Conservation (phyloP, 2,113 vertebrate species). For the Hippocampus zosterae region DNA sequence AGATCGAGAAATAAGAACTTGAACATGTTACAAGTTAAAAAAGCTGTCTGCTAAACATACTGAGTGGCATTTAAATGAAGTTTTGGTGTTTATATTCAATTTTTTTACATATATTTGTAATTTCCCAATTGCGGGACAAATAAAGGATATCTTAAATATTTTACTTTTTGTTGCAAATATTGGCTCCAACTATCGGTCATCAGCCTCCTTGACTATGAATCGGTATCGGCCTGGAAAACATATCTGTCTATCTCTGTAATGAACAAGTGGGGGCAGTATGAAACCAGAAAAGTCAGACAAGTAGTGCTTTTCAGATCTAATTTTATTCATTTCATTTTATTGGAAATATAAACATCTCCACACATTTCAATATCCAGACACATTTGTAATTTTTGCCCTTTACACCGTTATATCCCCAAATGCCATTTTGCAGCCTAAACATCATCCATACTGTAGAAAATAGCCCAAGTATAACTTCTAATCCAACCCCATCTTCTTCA, state of each 20-base stretch:
- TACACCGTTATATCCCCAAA: constrained; percentile 36
- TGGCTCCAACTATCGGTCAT: too few relatives aligned
- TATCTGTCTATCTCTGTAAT: constrained; percentile 12
- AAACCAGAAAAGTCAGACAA: constrained; percentile 54
- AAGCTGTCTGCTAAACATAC: too few relatives aligned
- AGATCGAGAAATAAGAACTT: too few relatives aligned
- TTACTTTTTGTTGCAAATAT: too few relatives aligned
- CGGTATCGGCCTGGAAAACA: not conserved
- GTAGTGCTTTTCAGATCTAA: constrained; percentile 37
- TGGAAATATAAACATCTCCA: constrained; percentile 50
- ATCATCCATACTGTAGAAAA: constrained; percentile 42
- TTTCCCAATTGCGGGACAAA: too few relatives aligned
- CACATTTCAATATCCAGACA: constrained; percentile 34
- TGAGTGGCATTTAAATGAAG: too few relatives aligned
- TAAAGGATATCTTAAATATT: too few relatives aligned
- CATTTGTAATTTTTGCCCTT: constrained; percentile 29
- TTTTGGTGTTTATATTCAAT: too few relatives aligned
- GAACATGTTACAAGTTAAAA: too few relatives aligned
- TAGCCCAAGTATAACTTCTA: constrained; percentile 6
- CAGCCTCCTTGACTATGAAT: too few relatives aligned
- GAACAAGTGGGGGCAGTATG: constrained; percentile 50
- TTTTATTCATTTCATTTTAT: constrained; percentile 58
- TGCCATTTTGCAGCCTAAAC: constrained; percentile 10
- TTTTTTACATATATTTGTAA: too few relatives aligned
- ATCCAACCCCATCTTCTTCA: not conserved